Base-by-base conservation (phyloP, 2,888 invertebrate species). In the Dioctria linearis region DNA sequence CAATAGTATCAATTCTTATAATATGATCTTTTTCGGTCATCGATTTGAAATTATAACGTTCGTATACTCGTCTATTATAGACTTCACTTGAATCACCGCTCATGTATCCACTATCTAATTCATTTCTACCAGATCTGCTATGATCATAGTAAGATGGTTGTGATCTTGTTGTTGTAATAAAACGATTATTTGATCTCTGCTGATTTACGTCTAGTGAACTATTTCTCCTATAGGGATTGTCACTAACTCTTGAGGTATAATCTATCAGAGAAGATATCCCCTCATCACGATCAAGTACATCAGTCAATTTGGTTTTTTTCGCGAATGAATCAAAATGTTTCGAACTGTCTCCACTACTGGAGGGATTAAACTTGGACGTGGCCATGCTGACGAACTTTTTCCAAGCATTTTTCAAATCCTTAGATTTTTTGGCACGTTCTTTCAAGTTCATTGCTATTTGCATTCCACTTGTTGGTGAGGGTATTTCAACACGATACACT, bases 31-130 rank as follows among this genome's bases (percentile, higher is more conserved):
- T 85, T 0, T 86, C 86, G 0, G 85, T 83, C 84, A 87, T 86
- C 84, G 86, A 85, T 83, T 87, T 88, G 61, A 89, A 88, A 82
- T 88, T 88, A 82, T 88, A 89, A 3, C 88, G 84, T 84, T 89
- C 89, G 82, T 89, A 89, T 79, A 88, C 86, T 25, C 86, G 90
- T 85, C 91, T 91, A 13, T 90, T 90, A 81, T 91, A 89, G 0
- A 92, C 91, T 84, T 92, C 91, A 54, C 91, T 91, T 2, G 95
- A 95, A 85, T 96, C 96, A 40, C 95, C 95, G 86, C 96, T 96
- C 80, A 96, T 91, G 86, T 96, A 96, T 0, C 96, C 96, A 1
- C 95, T 95, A 87, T 96, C 96, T 86, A 94, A 92, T 71, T 93
- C 90, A 5, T 85, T 84, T 86, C 90, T 88, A 84, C 57, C 46